Base-by-base conservation (phyloP, 37 sponge, comb jelly and placozoan species). In the Corticium candelabrum region DNA sequence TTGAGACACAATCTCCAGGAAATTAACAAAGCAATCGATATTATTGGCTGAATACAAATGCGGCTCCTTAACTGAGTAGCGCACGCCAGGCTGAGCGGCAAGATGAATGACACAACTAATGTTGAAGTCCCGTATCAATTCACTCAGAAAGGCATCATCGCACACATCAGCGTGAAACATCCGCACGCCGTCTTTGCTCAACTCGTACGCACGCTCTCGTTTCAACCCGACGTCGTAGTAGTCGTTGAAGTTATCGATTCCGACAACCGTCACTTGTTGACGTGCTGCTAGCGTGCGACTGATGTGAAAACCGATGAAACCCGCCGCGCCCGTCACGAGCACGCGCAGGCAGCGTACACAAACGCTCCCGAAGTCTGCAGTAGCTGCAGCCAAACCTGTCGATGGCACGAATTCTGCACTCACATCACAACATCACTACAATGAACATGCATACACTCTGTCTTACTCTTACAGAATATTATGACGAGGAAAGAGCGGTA, bases 281-380 rank as follows among this genome's bases (percentile, higher is more conserved):
- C 30, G 15, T 1, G 31, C 32, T 5, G 0, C 37, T 3, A 90
- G 84, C 7, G 39, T 77, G 31, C 33, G 69, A 37, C 75, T 27
- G 37, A 82, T 38, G 67, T 90, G 90, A 67, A 75, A 86, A 37
- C 90, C 90, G 67, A 90, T 90, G 73, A 90, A 90, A 1, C 90
- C 90, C 1, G 87, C 90, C 50, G 85, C 85, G 4, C 90, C 90
- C 2, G 90, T 90, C 3, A 90, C 79, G 1, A 90, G 79, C 15
- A 90, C 82, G 62, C 62, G 11, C 62, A 27, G 11, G 62, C 62
- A 50, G n/a, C n/a, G n/a, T n/a, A n/a, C n/a, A n/a, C n/a, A n/a
- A n/a, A n/a, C n/a, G n/a, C n/a, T n/a, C n/a, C n/a, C n/a, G n/a
- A n/a, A n/a, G n/a, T n/a, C n/a, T n/a, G n/a, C n/a, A n/a, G n/a